These are phyloP conservation scores for Urocitellus parryii DNA, from an alignment of 2,113 vertebrate genomes.

Conservation along the genomic window DNA sequence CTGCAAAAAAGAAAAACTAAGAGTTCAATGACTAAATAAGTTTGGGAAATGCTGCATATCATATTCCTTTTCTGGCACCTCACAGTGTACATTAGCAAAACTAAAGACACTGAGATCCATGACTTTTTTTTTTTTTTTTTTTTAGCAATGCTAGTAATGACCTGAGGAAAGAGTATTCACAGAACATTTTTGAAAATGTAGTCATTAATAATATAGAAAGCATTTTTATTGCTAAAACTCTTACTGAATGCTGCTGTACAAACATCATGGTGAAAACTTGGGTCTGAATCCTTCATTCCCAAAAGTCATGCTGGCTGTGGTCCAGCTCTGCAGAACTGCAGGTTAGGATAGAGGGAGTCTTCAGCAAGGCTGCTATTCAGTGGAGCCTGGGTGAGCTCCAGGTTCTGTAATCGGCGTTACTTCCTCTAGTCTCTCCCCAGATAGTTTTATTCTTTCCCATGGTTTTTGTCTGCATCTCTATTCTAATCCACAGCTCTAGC, in stretches of 20 bases:
- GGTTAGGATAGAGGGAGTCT: not conserved
- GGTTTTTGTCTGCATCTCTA: not conserved
- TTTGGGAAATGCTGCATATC: not conserved
- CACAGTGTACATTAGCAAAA: not conserved
- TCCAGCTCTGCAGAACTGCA: not conserved
- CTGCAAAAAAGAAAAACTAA: not conserved
- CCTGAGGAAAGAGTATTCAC: not conserved
- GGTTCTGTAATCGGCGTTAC: not conserved
- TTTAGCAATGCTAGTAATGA: not conserved
- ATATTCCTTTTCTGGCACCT: not conserved
- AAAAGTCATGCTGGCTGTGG: not conserved
- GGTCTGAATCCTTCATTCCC: not conserved
- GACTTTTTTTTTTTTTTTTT: not conserved
- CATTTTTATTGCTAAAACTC: constrained; percentile 64
- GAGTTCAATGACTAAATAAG: not conserved
- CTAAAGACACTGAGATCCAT: not conserved
- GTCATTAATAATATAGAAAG: constrained; percentile 32
- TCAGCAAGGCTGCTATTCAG: not conserved
- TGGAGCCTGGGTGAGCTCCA: constrained; percentile 27
- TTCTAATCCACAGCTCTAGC: not conserved
- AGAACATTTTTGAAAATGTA: constrained; percentile 15
- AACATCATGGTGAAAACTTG: constrained; percentile 50
- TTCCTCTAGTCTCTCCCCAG: constrained; percentile 38
- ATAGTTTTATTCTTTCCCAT: constrained; percentile 35
- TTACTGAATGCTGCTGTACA: constrained; percentile 35